These are phyloP conservation scores for Glossophaga mutica DNA, from an alignment of 2,797 vertebrate genomes.

Conservation along the genomic window DNA sequence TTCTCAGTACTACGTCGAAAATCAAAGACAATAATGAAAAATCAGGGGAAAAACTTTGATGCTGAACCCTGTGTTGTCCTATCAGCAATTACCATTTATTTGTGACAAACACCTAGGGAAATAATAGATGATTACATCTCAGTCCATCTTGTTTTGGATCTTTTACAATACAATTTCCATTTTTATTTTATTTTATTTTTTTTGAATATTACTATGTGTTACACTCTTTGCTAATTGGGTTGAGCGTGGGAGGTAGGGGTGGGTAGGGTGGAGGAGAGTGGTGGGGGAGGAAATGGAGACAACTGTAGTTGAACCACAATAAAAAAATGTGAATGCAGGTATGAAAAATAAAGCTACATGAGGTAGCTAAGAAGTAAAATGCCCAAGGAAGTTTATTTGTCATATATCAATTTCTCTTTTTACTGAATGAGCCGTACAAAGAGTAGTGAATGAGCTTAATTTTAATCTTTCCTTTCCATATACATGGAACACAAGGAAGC, in stretches of 20 bases:
- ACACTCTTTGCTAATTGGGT: no score
- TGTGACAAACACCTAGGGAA: background rate
- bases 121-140: background rate
- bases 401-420: background rate
- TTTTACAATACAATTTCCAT: background rate
- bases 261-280: no score
- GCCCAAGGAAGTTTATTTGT: background rate
- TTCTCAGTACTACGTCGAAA: background rate
- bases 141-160: background rate
- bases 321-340: background rate
- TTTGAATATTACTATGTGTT: no score
- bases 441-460: background rate
- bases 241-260: no score
- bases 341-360: background rate
- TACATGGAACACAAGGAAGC: no score
- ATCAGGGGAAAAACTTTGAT: background rate
- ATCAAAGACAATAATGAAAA: background rate
- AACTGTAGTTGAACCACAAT: no score
- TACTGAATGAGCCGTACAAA: background rate
- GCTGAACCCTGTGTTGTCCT: background rate
- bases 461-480: background rate
- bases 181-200: background rate
- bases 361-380: background rate
- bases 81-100: background rate
- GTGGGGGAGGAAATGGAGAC: no score